Evolutionary conservation across 1,140 invertebrate genomes (phyloP).

Genomic region (Drosophila tsacasi): DNA sequence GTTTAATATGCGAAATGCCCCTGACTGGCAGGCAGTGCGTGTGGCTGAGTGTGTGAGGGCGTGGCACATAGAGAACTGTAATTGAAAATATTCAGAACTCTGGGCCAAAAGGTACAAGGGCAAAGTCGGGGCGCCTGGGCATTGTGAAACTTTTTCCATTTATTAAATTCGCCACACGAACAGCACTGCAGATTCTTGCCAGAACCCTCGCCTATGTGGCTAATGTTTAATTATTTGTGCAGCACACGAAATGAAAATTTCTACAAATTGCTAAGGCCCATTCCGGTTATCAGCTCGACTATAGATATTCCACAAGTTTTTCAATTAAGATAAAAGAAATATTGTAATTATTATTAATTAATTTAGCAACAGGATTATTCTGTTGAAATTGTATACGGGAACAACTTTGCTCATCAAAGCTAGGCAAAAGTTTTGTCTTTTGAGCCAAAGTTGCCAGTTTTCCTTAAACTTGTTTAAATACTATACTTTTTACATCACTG

Average conservation of each 20-base stretch:
- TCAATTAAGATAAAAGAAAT: constrained; percentile 18
- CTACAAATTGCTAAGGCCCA: constrained; percentile 9
- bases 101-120: constrained; percentile 39
- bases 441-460: constrained; percentile 21
- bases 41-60: constrained; percentile 18
- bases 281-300: constrained; percentile 20
- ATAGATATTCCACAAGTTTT: constrained; percentile 14
- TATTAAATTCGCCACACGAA: constrained; percentile 75
- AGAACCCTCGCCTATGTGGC: constrained; percentile 24
- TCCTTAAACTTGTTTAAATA: constrained; percentile 17
- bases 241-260: constrained; percentile 27
- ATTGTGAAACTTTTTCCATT: constrained; percentile 75
- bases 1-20: constrained; percentile 65
- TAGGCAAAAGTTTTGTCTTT: constrained; percentile 25
- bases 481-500: constrained; percentile 26
- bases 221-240: constrained; percentile 67
- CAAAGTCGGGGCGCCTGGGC: constrained; percentile 25
- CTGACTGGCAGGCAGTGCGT: neutral
- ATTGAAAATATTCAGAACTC: constrained; percentile 77
- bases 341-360: neutral
- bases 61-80: constrained; percentile 64
- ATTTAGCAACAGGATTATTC: neutral
- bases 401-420: neutral
- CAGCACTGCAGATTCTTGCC: constrained; percentile 8
- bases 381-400: neutral